Conservation (phyloP, 2,113 vertebrate species). For the Strigops habroptila region DNA sequence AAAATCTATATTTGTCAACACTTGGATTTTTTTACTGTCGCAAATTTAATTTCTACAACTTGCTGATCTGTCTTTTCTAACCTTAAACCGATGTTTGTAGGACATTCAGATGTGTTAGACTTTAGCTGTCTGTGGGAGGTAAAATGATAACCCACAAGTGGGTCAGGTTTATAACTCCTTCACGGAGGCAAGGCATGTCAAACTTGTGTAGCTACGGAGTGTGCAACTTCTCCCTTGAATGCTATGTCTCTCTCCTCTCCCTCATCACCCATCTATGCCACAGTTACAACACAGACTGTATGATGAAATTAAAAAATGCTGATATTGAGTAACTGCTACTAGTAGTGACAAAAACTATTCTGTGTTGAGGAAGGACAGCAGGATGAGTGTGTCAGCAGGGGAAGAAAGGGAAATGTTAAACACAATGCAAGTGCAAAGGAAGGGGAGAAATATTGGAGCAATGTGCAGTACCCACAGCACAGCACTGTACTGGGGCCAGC, state of each 20-base stretch:
- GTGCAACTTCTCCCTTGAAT: not conserved
- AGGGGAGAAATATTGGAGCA: not conserved
- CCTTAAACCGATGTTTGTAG: not conserved
- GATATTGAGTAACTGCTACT: not conserved
- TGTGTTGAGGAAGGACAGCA: not conserved
- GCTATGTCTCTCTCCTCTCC: not conserved
- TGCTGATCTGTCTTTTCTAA: not conserved
- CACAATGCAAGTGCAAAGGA: not conserved
- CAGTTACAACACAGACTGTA: not conserved
- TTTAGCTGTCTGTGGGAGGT: not conserved
- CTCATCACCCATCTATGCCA: not conserved
- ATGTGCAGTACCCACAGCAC: not conserved
- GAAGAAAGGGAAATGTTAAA: not conserved
- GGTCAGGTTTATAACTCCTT: not conserved
- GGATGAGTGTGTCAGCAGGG: fast-evolving
- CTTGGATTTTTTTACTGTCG: not conserved
- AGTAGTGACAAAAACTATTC: not conserved
- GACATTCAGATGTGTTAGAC: not conserved
- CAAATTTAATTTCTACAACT: not conserved
- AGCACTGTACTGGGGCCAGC: not conserved
- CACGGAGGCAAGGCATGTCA: not conserved
- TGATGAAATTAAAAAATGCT: not conserved
- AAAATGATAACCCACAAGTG: not conserved
- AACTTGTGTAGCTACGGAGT: not conserved
- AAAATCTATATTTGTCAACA: not conserved